Conservation (phyloP, 2,113 vertebrate species). For the Notechis scutatus region DNA sequence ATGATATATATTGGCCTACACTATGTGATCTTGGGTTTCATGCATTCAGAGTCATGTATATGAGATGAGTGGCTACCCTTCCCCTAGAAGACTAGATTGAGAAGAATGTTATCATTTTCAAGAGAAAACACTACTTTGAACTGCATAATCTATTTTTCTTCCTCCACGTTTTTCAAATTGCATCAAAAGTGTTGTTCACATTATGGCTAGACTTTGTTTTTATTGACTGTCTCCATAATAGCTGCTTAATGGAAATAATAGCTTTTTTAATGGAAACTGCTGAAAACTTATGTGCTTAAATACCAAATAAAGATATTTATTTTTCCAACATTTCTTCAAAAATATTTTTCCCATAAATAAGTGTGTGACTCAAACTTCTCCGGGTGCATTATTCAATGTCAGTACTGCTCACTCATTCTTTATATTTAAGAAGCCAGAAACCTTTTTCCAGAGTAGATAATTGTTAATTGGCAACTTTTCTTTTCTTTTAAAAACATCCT, state of each 20-base stretch:
- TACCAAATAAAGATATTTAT: slow-evolving; percentile 9
- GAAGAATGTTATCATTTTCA: neutral
- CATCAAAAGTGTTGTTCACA: neutral
- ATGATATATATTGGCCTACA: neutral
- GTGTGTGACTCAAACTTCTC: neutral
- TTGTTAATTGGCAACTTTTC: neutral
- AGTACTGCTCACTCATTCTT: neutral
- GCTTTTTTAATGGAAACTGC: neutral
- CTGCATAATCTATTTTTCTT: neutral
- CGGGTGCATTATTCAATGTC: neutral
- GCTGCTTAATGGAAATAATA: no score
- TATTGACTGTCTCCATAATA: neutral
- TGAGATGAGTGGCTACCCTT: neutral
- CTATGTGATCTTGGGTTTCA: neutral
- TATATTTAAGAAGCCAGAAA: neutral
- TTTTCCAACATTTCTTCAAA: neutral
- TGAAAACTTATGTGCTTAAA: neutral
- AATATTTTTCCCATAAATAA: neutral
- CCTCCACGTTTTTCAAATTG: neutral
- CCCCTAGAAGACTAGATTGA: neutral
- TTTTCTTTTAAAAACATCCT: neutral
- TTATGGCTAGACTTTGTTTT: neutral
- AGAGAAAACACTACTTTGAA: neutral
- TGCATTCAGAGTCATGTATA: neutral
- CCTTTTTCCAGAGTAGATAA: neutral